These are phyloP conservation scores for Neoaliturus tenellus DNA, from an alignment of 2,888 invertebrate genomes.

Conservation along the genomic window DNA sequence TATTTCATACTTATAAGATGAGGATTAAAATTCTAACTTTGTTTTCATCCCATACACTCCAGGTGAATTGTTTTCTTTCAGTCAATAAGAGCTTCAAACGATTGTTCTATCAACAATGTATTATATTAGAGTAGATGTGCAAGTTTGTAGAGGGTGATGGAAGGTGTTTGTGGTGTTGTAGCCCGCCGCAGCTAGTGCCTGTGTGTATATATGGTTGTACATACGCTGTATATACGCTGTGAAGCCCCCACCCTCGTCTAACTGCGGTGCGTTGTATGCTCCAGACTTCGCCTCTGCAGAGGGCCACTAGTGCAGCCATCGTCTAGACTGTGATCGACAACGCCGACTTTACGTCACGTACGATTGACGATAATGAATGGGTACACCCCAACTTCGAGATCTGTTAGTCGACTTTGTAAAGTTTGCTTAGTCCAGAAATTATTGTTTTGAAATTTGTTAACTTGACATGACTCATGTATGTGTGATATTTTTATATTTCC, in stretches of 20 bases:
- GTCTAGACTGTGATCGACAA: background rate
- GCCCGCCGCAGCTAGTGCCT: conserved; percentile 39
- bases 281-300: conserved; percentile 28
- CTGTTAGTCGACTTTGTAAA: no score
- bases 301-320: background rate
- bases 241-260: background rate
- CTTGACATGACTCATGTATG: conserved; percentile 2
- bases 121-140: conserved; percentile 20
- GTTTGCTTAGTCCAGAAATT: background rate
- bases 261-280: conserved; percentile 3
- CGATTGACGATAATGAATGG: background rate
- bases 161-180: conserved; percentile 38
- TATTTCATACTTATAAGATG: no score
- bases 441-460: background rate
- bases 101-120: no score
- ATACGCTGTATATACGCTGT: conserved; percentile 36
- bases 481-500: background rate
- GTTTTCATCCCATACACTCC: no score
- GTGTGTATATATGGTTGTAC: conserved; percentile 38
- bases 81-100: no score
- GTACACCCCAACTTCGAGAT: background rate
- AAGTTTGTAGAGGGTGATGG: background rate
- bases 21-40: no score
- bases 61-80: no score
- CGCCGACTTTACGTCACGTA: background rate